Conservation (phyloP, 2,888 invertebrate genomes). For the Aproaerema taeniolella region DNA sequence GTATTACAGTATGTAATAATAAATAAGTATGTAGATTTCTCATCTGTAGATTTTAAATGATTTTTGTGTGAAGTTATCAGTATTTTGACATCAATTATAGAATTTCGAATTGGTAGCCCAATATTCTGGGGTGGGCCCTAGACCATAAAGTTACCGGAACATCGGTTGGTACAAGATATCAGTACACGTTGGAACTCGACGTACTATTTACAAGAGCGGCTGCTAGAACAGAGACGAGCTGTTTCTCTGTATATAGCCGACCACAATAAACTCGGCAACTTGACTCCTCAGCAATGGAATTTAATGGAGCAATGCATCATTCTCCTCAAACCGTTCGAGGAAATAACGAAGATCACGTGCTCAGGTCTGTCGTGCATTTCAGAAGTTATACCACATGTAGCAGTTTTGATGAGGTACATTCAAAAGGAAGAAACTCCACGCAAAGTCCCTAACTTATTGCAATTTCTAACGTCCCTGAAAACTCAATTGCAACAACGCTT, state of each 20-base stretch:
- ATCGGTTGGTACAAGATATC: constrained; percentile 28
- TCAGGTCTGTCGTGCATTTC: constrained; percentile 10
- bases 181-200: constrained; percentile 26
- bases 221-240: constrained; percentile 27
- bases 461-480: constrained; percentile 19
- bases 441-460: constrained; percentile 14
- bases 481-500: constrained; percentile 23
- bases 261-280: not conserved
- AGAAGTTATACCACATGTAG: constrained; percentile 9
- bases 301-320: constrained; percentile 20
- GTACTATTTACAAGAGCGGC: constrained; percentile 25
- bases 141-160: constrained; percentile 27
- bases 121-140: too few species aligned
- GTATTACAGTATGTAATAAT: too few species aligned
- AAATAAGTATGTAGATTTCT: too few species aligned
- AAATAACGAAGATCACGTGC: constrained; percentile 9
- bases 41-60: too few species aligned
- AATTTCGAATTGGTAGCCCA: too few species aligned
- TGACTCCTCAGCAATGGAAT: constrained; percentile 14
- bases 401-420: not conserved
- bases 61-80: too few species aligned
- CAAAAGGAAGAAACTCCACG: not conserved
- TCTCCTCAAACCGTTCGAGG: constrained; percentile 4
- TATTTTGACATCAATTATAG: too few species aligned
- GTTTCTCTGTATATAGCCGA: constrained; percentile 23